A percentile compares a stretch with the other conserved stretches of the same genome.
phyloP scores from a whole-genome alignment of 2,888 invertebrate species.

The Drosophila vallismaia region DNA sequence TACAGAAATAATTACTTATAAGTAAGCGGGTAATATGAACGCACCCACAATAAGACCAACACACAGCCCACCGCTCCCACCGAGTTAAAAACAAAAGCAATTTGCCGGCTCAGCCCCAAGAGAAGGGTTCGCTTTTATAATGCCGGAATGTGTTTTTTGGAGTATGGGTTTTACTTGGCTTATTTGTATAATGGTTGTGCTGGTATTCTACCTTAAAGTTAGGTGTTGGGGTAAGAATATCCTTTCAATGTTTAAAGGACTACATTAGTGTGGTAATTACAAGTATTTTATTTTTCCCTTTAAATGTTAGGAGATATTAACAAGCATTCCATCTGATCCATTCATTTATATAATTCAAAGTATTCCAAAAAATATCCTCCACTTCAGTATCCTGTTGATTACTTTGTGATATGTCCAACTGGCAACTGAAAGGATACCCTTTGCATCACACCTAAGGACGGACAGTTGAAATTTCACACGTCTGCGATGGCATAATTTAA shows the following conservation, averaged over 20 bases:
- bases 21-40: slow-evolving; percentile 69
- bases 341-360: not conserved
- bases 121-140: slow-evolving; percentile 13
- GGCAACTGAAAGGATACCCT: not conserved
- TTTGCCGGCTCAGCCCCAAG: slow-evolving; percentile 14
- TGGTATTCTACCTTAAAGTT: not conserved
- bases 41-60: slow-evolving; percentile 40
- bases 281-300: not conserved
- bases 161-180: slow-evolving; percentile 10
- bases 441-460: slow-evolving; percentile 9
- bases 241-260: not conserved
- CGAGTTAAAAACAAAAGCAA: slow-evolving; percentile 40
- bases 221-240: not conserved
- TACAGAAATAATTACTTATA: slow-evolving; percentile 82
- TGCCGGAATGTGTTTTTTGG: not conserved
- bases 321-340: not conserved
- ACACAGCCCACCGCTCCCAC: slow-evolving; percentile 14
- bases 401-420: slow-evolving; percentile 40
- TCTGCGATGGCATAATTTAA: slow-evolving; percentile 71
- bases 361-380: not conserved
- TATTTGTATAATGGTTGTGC: slow-evolving; percentile 10
- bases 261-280: slow-evolving; percentile 1
- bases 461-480: slow-evolving; percentile 55
- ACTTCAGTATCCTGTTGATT: slow-evolving; percentile 47
- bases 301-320: not conserved